Base-by-base conservation (phyloP, 2,113 vertebrate species). In the Merops nubicus region DNA sequence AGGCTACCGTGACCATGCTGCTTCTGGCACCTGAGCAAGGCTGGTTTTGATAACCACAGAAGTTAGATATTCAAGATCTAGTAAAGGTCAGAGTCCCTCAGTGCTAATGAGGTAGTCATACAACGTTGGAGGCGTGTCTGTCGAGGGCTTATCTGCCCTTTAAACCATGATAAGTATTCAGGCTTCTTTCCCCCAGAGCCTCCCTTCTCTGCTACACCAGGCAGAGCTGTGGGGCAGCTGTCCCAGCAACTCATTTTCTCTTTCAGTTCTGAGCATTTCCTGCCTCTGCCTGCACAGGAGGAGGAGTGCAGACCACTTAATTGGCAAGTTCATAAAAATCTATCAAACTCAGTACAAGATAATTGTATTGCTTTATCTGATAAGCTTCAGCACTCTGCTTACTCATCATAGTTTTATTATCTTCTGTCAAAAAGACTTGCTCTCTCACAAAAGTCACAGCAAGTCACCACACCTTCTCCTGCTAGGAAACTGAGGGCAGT, bases 361-460 rank as follows among this genome's bases (percentile, higher is more conserved):
- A 43, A 29, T 43, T 72, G 50, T 17, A 64, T 47, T 57, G 62
- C 22, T 78, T 86, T 82, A 95, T 84, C 96, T 94, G 91, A 93
- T 97, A 98, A 50, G 93, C 92, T 83, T 84, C 72, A 75, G 85
- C 74, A 77, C 89, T 85, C 72, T 91, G 51, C 33, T 80, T 53
- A 90, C 65, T 96, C 85, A 97, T 85, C 88, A 94, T 20, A 36
- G 59, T 91, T 68, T 85, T 86, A 92, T 97, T 96, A 33, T 79
- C 85, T 75, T 97, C 96, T 94, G 82, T 56, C 54, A 77, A 5
- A 1, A 97, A 79, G 21, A 85, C 96, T 28, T 91, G 59, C 20
- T 97, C 43, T 31, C 56, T 83, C 38, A 34, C 96, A 78, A 83
- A 98, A 83, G 91, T 40, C 87, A 95, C 62, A 91, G 91, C 94